Base-by-base conservation (phyloP, 2,797 vertebrate species). In the Hylomyscus alleni region DNA sequence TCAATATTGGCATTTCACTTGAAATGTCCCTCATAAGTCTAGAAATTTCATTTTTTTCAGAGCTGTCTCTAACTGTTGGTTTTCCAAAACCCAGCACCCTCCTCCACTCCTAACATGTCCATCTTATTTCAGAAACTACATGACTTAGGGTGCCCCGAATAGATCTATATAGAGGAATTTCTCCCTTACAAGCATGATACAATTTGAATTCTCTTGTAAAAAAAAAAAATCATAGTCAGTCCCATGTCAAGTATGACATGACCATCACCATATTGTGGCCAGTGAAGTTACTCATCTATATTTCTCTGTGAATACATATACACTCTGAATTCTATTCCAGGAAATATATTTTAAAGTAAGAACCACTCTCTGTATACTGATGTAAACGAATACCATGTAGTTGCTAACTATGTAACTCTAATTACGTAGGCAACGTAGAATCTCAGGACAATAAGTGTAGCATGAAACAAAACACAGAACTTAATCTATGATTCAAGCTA, bases 341-440 rank as follows among this genome's bases (percentile, higher is more conserved):
- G 73, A 95, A 92, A 85, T 44, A 17, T 2, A 87, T 90, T 65
- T 95, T 83, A 83, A 50, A 88, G 52, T 34, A 73, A 8, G 20
- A 81, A 37, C 3, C 11, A n/a, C 8, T 65, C 56, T 34, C 29
- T 40, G 52, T 10, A 80, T 77, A 75, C 34, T 47, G 65, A 87
- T 91, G 86, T 84, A 86, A 94, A 52, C 77, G 29, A 89, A 69
- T 17, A 77, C 65, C 40, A 47, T 65, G 15, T n/a, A 89, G 67
- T 47, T 96, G 88, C 72, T 96, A 67, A 93, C 69, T 65, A 34
- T 88, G n/a, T n/a, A n/a, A n/a, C n/a, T n/a, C n/a, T n/a, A 87
- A 93, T 72, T 89, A 87, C 15, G 1, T 1, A 44, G 62, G 52
- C 47, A 80, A 91, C 26, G 12, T 29, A 82, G 58, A 60, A 29